Percentiles rank a stretch among this genome's conserved stretches.
phyloP scores from a whole-genome alignment of 2,797 vertebrate species.

The Clarias platycephalus region DNA sequence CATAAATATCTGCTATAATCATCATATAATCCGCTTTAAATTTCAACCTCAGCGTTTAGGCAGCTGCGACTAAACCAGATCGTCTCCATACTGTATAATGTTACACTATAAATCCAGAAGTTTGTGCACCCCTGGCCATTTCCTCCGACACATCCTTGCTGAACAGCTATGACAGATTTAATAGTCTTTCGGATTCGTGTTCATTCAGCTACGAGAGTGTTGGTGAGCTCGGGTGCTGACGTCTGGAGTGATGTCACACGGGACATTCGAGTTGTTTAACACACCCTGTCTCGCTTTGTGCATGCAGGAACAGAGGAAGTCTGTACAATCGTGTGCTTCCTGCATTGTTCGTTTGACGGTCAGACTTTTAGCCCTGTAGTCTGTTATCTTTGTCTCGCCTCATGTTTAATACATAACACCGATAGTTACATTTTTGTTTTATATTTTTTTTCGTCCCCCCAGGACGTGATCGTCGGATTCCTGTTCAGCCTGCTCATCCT shows the following conservation, averaged over 20 bases:
- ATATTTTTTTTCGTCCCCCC: conserved; percentile 41
- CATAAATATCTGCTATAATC: neutral
- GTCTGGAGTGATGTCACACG: no score
- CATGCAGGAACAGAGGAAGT: no score
- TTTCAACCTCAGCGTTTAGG: neutral
- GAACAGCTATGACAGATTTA: neutral
- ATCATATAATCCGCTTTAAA: neutral
- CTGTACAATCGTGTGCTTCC: neutral
- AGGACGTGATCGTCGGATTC: conserved; percentile 92
- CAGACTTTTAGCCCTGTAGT: neutral
- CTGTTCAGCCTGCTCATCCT: conserved; percentile 89
- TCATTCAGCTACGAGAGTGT: neutral
- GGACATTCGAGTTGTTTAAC: no score
- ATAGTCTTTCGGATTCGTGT: neutral
- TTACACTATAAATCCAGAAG: neutral
- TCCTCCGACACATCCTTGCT: neutral
- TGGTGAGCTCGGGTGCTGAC: neutral
- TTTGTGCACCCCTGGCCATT: neutral
- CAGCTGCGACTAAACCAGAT: neutral
- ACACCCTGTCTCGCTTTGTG: no score
- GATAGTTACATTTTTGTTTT: neutral
- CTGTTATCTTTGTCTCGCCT: neutral
- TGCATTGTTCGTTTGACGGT: neutral
- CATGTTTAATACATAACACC: neutral
- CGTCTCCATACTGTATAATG: no score